phyloP scores from a whole-genome alignment of 2,113 vertebrate genomes.

The Odobenus rosmarus region DNA sequence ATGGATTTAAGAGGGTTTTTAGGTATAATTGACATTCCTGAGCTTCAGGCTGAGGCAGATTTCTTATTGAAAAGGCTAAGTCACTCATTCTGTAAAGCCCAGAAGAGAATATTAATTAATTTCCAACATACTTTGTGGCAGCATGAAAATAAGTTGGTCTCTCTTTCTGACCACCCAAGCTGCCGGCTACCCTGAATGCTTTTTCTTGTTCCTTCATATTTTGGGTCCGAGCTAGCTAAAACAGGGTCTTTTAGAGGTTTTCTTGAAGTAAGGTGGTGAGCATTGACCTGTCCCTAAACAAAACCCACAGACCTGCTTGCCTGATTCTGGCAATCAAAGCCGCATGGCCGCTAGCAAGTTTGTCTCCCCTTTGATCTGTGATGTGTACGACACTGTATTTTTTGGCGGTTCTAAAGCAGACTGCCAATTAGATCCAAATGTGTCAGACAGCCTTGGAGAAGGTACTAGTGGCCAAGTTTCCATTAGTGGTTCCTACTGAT shows the following conservation, averaged over 20 bases:
- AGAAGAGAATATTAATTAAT: slow-evolving; percentile 64
- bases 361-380: slow-evolving; percentile 61
- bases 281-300: slow-evolving; percentile 40
- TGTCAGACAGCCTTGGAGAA: slow-evolving; percentile 41
- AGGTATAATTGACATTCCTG: neutral
- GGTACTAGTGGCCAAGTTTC: slow-evolving; percentile 66
- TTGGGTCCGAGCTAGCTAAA: slow-evolving; percentile 30
- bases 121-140: neutral
- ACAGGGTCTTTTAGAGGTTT: slow-evolving; percentile 20
- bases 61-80: slow-evolving; percentile 33
- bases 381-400: slow-evolving; percentile 60
- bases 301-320: neutral
- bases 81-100: neutral
- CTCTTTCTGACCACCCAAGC: slow-evolving; percentile 51
- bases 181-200: slow-evolving; percentile 20
- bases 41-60: neutral
- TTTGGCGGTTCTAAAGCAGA: slow-evolving; percentile 55
- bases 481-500: slow-evolving; percentile 30
- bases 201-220: slow-evolving; percentile 49
- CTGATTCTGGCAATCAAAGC: slow-evolving; percentile 32
- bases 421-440: slow-evolving; percentile 69
- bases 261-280: neutral
- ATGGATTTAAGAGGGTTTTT: slow-evolving; percentile 2
- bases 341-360: neutral
- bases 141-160: slow-evolving; percentile 34